Evolutionary conservation across 2,113 vertebrate species (phyloP).

Genomic region (Corvus moneduloides): DNA sequence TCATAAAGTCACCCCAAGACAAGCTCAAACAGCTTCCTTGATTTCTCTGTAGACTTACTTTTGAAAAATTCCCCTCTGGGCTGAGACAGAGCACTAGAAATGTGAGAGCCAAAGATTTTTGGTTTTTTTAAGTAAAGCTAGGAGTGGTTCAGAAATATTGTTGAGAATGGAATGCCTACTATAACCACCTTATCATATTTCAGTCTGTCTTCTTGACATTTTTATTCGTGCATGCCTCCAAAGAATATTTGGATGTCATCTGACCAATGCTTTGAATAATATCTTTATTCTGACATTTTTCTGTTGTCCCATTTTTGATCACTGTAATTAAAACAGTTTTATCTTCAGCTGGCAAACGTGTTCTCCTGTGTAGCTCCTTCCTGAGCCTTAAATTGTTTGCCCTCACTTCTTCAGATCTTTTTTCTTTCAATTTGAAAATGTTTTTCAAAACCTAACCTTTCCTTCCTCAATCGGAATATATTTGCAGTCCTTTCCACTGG

Average conservation of each 20-base stretch:
- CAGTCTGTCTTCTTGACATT: slow-evolving; percentile 3
- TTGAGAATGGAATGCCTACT: slow-evolving; percentile 50
- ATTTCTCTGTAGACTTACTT: slow-evolving; percentile 10
- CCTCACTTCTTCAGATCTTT: neutral
- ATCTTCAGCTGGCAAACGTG: neutral
- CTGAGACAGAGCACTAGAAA: neutral
- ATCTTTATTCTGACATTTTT: neutral
- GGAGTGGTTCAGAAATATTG: slow-evolving; percentile 43
- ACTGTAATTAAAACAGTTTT: neutral
- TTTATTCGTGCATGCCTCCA: neutral
- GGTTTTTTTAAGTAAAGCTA: slow-evolving; percentile 18
- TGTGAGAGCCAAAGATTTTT: slow-evolving; percentile 21
- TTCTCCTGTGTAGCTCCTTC: neutral
- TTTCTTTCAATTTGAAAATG: neutral
- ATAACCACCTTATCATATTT: slow-evolving; percentile 20
- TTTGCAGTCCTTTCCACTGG: neutral
- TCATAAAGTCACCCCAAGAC: no score
- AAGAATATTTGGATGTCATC: neutral
- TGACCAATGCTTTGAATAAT: neutral
- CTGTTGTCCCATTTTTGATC: neutral
- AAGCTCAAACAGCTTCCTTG: neutral
- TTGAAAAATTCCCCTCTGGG: slow-evolving; percentile 38
- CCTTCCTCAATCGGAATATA: neutral
- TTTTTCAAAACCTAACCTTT: neutral
- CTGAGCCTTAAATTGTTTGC: neutral